These are phyloP conservation scores for Auanema sp. DNA, from an alignment of 2,888 invertebrate species.

Conservation along the genomic window DNA sequence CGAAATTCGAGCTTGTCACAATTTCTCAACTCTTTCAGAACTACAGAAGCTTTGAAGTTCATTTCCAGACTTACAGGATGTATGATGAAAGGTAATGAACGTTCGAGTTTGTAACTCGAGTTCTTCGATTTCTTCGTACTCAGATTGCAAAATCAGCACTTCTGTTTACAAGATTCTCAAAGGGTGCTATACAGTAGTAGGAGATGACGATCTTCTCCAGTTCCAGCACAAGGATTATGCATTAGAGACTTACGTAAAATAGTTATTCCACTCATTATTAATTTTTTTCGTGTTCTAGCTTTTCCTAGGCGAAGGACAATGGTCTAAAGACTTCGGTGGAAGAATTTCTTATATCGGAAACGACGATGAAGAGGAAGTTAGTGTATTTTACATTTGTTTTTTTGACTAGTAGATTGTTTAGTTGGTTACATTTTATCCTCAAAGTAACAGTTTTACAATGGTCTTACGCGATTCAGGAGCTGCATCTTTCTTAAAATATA, in stretches of 20 bases:
- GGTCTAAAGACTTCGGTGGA: conserved; percentile 48
- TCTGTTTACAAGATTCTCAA: conserved; percentile 36
- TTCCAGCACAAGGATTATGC: conserved; percentile 30
- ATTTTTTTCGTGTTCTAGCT: conserved; percentile 34
- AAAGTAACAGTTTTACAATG: conserved; percentile 40
- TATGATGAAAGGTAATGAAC: conserved; percentile 5
- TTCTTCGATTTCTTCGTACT: conserved; percentile 1
- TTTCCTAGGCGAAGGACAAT: conserved; percentile 42
- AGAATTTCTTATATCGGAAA: conserved; percentile 47
- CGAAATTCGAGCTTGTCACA: too few relatives aligned
- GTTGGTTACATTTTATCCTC: conserved; percentile 24
- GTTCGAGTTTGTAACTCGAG: neutral
- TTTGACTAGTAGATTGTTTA: too few relatives aligned
- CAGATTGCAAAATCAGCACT: conserved; percentile 27
- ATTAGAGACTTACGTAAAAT: conserved; percentile 29
- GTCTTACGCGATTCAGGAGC: conserved; percentile 57
- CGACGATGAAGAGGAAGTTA: conserved; percentile 51
- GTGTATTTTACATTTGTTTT: too few relatives aligned
- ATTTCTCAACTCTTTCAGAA: neutral
- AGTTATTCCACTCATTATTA: neutral
- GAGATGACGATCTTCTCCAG: conserved; percentile 41
- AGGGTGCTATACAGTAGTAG: conserved; percentile 51
- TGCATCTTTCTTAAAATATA: conserved; percentile 55
- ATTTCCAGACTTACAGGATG: conserved; percentile 5
- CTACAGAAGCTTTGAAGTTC: neutral